These are phyloP conservation scores for Trachelipus rathkii DNA, from an alignment of 1,140 invertebrate species.

Conservation along the genomic window DNA sequence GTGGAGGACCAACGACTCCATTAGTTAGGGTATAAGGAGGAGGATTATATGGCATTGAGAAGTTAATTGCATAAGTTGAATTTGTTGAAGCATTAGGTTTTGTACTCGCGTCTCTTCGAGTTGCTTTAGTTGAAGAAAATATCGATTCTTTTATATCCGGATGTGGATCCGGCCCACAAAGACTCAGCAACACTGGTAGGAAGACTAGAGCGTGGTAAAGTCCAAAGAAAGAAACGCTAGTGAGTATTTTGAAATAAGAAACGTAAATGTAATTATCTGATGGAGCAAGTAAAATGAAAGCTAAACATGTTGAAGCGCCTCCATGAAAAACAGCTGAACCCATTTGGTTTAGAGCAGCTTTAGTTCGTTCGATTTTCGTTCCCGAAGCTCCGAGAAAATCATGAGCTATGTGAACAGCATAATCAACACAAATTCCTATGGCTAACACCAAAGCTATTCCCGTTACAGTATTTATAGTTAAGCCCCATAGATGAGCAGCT, in stretches of 20 bases:
- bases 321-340: not conserved
- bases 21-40: not conserved
- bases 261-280: constrained; percentile 4
- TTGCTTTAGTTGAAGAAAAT: too few relatives aligned
- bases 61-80: not conserved
- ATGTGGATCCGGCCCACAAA: constrained; percentile 53
- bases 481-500: constrained; percentile 56
- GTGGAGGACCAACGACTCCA: not conserved
- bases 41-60: not conserved
- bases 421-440: not conserved
- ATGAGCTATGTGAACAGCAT: not conserved
- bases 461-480: constrained; percentile 59
- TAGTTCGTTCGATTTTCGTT: not conserved
- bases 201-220: constrained; percentile 59
- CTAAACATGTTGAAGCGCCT: not conserved
- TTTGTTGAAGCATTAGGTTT: too few relatives aligned
- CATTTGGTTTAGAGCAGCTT: not conserved
- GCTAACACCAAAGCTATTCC: constrained; percentile 55
- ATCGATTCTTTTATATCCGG: not conserved
- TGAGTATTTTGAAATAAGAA: constrained; percentile 51
- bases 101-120: too few relatives aligned
- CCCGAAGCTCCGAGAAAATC: not conserved
- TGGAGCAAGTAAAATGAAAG: not conserved
- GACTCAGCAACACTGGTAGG: constrained; percentile 57
- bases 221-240: constrained; percentile 58